Base-by-base conservation (phyloP, 2,888 invertebrate genomes). In the Ashinkailepas kermadecensis region DNA sequence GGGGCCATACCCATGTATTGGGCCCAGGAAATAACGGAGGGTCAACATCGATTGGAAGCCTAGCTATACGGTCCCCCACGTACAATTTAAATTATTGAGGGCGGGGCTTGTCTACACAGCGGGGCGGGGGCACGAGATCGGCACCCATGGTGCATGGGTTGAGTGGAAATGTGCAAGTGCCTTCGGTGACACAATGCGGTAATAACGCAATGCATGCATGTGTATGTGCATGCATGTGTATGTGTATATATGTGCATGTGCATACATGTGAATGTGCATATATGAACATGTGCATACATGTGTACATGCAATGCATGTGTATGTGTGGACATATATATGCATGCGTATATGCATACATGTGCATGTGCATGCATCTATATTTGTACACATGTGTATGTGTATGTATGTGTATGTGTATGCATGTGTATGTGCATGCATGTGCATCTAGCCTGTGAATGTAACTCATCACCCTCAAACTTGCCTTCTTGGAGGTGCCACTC, bases 161-260 rank as follows among this genome's bases (percentile, higher is more conserved):
- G 39, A 4, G 39, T 39, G 39, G 39, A 1, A 39, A 39, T 39
- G 39, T 39, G 39, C 39, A 39, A 39, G 13, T 62, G 21, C 21
- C 13, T 62, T 62, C 21, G 62, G 62, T 62, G 2, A 6, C 21
- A 21, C 6, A 62, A 13, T 18, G 18, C n/a, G 23, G 54, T 39
- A 58, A 70, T 59, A 13, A 80, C 25, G 57, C 25, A 78, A 3
- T 25, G 25, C 3, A 62, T 78, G 81, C 39, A 57, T 81, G 67
- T 65, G 67, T 67, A 81, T 25, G 67, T 81, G 21, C 67, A 18
- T 39, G n/a, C 58, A 59, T 81, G 65, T 59, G 65, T 65, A 59
- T 81, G n/a, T 58, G 65, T 81, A 65, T 59, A n/a, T 65, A 81
- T 59, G 25, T 79, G 25, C 54, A 79, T 79, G 25, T 54, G 25